These are phyloP conservation scores for Leptinotarsa juncta DNA, from an alignment of 2,888 invertebrate species.

Conservation along the genomic window DNA sequence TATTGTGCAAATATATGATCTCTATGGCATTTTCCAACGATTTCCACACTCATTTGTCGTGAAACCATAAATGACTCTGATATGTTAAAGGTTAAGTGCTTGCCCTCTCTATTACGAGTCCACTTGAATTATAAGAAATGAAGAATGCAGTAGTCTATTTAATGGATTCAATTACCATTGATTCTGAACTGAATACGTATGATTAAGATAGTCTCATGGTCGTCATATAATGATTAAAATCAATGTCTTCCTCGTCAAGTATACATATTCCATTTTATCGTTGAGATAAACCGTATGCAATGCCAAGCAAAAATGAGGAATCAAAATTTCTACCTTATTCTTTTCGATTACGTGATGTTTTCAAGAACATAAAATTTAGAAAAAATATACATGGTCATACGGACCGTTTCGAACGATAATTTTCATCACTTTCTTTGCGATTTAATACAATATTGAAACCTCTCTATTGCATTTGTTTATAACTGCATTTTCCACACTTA, in stretches of 20 bases:
- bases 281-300: no score
- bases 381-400: no score
- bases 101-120: not conserved
- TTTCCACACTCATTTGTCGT: not conserved
- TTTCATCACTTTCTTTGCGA: no score
- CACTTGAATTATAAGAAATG: not conserved
- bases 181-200: not conserved
- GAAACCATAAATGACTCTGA: not conserved
- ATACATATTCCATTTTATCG: no score
- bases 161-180: slow-evolving; percentile 5
- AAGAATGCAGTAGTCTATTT: not conserved
- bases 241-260: not conserved
- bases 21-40: not conserved
- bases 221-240: not conserved
- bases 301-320: no score
- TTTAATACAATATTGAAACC: no score
- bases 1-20: not conserved
- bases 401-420: no score
- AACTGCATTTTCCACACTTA: no score
- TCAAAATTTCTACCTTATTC: no score
- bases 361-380: no score
- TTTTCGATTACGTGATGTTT: no score
- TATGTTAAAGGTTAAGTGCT: not conserved
- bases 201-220: not conserved
- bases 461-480: no score